Percentiles rank a stretch among this genome's conserved stretches.
These are phyloP conservation scores for Labroides dimidiatus DNA, from an alignment of 2,797 vertebrate genomes.

Conservation along the genomic window DNA sequence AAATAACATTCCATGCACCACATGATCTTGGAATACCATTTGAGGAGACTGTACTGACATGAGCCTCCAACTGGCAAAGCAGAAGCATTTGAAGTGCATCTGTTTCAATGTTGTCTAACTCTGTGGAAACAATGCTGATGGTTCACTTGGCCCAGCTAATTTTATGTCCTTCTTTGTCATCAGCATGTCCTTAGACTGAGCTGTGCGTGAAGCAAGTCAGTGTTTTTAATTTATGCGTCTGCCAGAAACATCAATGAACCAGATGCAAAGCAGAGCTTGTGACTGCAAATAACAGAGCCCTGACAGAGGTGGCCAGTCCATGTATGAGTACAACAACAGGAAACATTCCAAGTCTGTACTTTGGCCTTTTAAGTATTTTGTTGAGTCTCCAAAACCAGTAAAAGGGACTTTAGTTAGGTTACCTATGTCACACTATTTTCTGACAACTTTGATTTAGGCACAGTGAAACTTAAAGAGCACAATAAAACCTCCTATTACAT, in stretches of 20 bases:
- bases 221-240: slow-evolving; percentile 3
- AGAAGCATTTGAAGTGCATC: slow-evolving; percentile 6
- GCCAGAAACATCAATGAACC: slow-evolving; percentile 4
- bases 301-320: neutral
- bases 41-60: slow-evolving; percentile 9
- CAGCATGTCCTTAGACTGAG: neutral
- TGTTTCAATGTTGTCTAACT: slow-evolving; percentile 18
- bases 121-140: slow-evolving; percentile 11
- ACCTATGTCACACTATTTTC: neutral
- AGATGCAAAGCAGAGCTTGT: slow-evolving; percentile 3
- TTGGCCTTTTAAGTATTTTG: neutral
- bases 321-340: neutral
- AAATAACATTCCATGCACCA: slow-evolving; percentile 3
- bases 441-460: neutral
- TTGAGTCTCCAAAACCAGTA: neutral
- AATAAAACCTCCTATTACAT: neutral
- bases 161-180: slow-evolving; percentile 15
- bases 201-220: slow-evolving; percentile 1
- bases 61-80: slow-evolving; percentile 13
- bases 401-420: neutral
- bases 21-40: slow-evolving; percentile 14
- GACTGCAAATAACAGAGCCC: neutral
- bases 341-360: neutral
- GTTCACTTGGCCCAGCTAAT: slow-evolving; percentile 13
- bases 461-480: neutral